Conservation (phyloP, 1,140 invertebrate genomes). For the Caenorhabditis briggsae region DNA sequence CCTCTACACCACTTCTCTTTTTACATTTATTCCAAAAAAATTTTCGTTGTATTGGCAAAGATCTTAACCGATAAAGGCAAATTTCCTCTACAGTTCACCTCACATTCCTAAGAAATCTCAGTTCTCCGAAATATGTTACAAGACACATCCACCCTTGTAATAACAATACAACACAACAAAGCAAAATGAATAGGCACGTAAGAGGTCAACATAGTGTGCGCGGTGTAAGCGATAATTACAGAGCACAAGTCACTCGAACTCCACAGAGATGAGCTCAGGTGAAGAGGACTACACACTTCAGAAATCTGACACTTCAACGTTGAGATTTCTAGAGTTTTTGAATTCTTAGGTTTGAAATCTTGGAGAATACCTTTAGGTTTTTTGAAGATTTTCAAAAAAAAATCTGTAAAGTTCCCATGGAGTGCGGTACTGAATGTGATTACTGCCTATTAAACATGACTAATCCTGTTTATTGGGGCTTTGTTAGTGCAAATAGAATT, state of each 20-base stretch:
- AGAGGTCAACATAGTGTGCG: slow-evolving; percentile 45
- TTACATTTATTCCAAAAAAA: no score
- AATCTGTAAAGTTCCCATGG: not conserved
- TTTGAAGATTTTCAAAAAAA: not conserved
- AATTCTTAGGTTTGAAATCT: not conserved
- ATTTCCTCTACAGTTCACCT: not conserved
- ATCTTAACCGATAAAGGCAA: no score
- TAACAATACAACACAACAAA: slow-evolving; percentile 24
- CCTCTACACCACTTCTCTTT: no score
- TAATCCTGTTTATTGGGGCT: slow-evolving; percentile 17
- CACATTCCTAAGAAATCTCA: not conserved
- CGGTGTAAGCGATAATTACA: slow-evolving; percentile 14
- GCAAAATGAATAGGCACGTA: slow-evolving; percentile 32
- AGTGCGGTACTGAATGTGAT: slow-evolving; percentile 33
- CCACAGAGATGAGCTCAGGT: slow-evolving; percentile 14
- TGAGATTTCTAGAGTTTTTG: not conserved
- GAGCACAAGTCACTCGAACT: slow-evolving; percentile 53
- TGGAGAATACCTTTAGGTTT: not conserved
- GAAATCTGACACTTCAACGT: not conserved
- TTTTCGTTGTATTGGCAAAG: no score
- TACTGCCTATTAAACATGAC: slow-evolving; percentile 46
- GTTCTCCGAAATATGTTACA: slow-evolving; percentile 15
- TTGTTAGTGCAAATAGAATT: slow-evolving; percentile 47
- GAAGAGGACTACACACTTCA: slow-evolving; percentile 4
- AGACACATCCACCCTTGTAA: not conserved